Conservation (phyloP, 2,797 vertebrate genomes). For the Coregonus suidteri region DNA sequence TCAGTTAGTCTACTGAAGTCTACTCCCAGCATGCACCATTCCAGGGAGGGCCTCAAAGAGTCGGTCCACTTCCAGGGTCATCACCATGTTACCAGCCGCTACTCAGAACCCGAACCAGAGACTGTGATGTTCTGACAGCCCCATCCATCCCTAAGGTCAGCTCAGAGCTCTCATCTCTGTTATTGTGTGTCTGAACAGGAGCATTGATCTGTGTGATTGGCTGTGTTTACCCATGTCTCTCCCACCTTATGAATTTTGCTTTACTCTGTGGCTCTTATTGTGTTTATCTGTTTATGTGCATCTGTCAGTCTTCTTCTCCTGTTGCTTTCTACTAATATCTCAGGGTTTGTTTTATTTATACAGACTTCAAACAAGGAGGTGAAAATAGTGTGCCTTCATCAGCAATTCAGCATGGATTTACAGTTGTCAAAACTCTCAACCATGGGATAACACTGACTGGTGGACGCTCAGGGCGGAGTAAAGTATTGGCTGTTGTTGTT, state of each 20-base stretch:
- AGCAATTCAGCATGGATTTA: background rate
- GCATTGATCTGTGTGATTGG: background rate
- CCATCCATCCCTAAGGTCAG: background rate
- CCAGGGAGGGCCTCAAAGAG: slow-evolving; percentile 53
- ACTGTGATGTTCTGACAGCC: slow-evolving; percentile 75
- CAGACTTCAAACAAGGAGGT: background rate
- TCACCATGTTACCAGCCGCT: slow-evolving; percentile 52
- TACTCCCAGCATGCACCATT: slow-evolving; percentile 59
- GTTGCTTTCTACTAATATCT: background rate
- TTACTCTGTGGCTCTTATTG: background rate
- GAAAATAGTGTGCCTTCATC: background rate
- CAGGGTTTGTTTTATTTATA: background rate
- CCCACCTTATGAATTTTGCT: background rate
- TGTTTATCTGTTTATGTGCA: background rate
- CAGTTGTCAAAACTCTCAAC: background rate
- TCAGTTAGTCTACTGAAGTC: slow-evolving; percentile 51
- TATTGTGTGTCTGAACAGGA: background rate
- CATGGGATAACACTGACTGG: background rate
- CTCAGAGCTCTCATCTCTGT: background rate
- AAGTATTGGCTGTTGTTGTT: background rate
- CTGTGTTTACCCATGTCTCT: background rate
- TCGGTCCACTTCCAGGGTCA: slow-evolving; percentile 49
- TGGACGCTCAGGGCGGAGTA: background rate
- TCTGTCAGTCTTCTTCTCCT: background rate
- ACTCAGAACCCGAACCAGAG: slow-evolving; percentile 64